Conservation (phyloP, 2,888 invertebrate genomes). For the Ceramica pisi region DNA sequence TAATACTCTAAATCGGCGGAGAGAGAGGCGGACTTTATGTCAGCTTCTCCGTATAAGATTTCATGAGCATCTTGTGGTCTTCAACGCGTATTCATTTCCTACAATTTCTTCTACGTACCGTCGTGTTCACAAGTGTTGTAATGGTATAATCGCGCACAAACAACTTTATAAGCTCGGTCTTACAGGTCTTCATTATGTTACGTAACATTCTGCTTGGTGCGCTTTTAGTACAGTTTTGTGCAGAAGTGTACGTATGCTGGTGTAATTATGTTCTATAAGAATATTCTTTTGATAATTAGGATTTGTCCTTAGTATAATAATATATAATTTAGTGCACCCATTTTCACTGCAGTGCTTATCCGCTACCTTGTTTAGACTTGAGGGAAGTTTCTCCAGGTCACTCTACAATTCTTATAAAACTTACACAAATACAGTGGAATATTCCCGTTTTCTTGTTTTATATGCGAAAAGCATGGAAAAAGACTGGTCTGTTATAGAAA, state of each 20-base stretch:
- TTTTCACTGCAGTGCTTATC: no score
- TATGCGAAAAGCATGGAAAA: no score
- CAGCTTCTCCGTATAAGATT: background rate
- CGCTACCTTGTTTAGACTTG: no score
- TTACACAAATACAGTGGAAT: no score
- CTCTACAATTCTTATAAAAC: no score
- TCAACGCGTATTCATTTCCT: background rate
- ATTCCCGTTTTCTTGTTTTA: no score
- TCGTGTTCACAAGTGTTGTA: slow-evolving; percentile 40
- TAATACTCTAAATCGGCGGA: no score
- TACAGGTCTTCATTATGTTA: slow-evolving; percentile 33
- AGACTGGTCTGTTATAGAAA: no score
- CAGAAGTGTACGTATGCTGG: slow-evolving; percentile 5
- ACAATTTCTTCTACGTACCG: slow-evolving; percentile 23
- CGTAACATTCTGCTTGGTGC: slow-evolving; percentile 11
- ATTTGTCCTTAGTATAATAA: no score
- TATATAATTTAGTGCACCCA: no score
- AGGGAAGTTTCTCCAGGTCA: no score
- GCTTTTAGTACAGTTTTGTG: slow-evolving; percentile 26
- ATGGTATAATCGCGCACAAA: slow-evolving; percentile 50
- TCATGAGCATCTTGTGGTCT: slow-evolving; percentile 8
- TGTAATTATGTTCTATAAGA: slow-evolving; percentile 7
- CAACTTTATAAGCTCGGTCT: slow-evolving; percentile 48
- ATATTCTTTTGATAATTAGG: background rate
- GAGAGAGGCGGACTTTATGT: no score